A percentile compares a stretch with the other conserved stretches of the same genome.
phyloP scores from a whole-genome alignment of 2,113 vertebrate species.

The Nestor notabilis region DNA sequence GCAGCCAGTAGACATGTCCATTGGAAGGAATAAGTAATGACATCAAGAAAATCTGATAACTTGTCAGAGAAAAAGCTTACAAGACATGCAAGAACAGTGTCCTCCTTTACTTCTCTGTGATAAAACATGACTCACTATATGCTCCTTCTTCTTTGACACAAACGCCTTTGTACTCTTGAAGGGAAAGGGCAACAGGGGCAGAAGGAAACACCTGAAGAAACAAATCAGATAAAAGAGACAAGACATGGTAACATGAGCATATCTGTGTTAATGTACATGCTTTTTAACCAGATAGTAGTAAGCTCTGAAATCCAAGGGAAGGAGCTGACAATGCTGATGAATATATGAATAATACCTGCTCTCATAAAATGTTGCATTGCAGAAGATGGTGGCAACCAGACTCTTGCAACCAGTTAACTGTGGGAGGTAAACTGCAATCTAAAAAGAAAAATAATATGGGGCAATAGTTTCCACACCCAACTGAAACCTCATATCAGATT shows the following conservation, averaged over 20 bases:
- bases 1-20: neutral
- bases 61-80: neutral
- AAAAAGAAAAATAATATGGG: neutral
- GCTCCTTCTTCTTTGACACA: neutral
- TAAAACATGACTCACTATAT: neutral
- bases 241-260: neutral
- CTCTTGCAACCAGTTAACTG: neutral
- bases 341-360: neutral
- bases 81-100: neutral
- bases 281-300: neutral
- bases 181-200: neutral
- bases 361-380: neutral
- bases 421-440: neutral
- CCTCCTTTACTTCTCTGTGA: accelerated
- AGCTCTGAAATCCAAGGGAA: neutral
- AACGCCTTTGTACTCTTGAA: neutral
- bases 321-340: neutral
- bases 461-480: neutral
- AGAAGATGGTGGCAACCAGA: neutral
- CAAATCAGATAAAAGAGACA: neutral
- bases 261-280: neutral
- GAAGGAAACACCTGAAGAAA: neutral
- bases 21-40: neutral
- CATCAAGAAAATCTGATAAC: neutral
- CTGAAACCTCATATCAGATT: neutral